These are phyloP conservation scores for Drosophila testacea DNA, from an alignment of 2,888 invertebrate species.

Conservation along the genomic window DNA sequence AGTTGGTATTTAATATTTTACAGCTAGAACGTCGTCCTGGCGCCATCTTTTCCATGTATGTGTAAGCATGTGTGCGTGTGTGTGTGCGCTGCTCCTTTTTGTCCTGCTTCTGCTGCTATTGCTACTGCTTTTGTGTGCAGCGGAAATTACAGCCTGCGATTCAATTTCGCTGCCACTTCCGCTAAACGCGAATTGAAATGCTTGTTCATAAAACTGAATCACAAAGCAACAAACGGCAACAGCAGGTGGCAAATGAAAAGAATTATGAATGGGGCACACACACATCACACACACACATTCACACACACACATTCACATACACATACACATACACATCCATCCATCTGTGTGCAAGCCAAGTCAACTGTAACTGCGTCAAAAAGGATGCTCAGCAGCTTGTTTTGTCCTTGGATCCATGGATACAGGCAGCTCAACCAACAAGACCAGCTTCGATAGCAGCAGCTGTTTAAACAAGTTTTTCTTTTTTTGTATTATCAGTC, in stretches of 20 bases:
- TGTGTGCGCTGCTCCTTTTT: background rate
- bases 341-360: constrained; percentile 57
- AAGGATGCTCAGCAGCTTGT: constrained; percentile 42
- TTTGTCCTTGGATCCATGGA: constrained; percentile 28
- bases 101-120: constrained; percentile 33
- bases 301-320: constrained; percentile 16
- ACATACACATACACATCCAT: constrained; percentile 37
- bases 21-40: constrained; percentile 15
- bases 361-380: constrained; percentile 61
- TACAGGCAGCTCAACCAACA: constrained; percentile 1
- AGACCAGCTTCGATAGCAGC: background rate
- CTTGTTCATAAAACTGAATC: constrained; percentile 63
- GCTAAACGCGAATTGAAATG: constrained; percentile 72
- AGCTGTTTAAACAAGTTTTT: constrained; percentile 9
- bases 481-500: background rate
- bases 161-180: constrained; percentile 78
- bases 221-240: constrained; percentile 48
- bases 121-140: constrained; percentile 54
- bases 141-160: constrained; percentile 81
- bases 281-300: constrained; percentile 18
- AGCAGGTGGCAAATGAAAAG: constrained; percentile 60
- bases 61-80: background rate
- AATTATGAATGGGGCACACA: constrained; percentile 47
- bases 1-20: constrained; percentile 35
- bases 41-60: background rate